Base-by-base conservation (phyloP, 2,888 invertebrate genomes). In the Rotaria magnacalcarata region DNA sequence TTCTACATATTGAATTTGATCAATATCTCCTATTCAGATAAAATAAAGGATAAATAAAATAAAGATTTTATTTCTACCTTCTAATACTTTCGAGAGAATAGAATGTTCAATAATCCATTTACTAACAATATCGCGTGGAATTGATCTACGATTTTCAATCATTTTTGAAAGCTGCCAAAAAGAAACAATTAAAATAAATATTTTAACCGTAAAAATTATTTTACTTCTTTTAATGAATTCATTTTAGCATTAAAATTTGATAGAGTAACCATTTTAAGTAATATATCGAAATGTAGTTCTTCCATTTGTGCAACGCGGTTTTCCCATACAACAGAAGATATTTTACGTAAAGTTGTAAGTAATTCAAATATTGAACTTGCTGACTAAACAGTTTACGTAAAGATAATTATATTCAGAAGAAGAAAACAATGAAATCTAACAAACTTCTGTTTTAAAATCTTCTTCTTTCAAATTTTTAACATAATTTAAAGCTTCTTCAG, bases 1-100 rank as follows among this genome's bases (percentile, higher is more conserved):
- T 88, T 92, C 92, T 88, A 92, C 92, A 89, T 92, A 92, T 88
- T 92, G 92, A 43, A 90, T 90, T 88, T 92, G 92, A 89, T 92
- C 92, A 87, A 92, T 89, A 87, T 90, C 91, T 86, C 90, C 90
- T 88, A 88, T 43, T 34, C n/a, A 24, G n/a, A 27, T 14, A 14
- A 90, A 90, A 21, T 27, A 84, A 43, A 47, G 84, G 24, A 58
- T 58, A n/a, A 60, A 8, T 16, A 54, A 54, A 21, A 54, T 54
- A 21, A 54, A 54, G 3, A 54, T 19, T 5, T 67, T 19, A 19
- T 34, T 34, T 4, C 19, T 19, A 88, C 90, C 90, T 89, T 92
- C 92, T n/a, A 92, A 89, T 56, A 92, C 92, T 86, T 92, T 90
- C 21, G 91, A 91, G n/a, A 92, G 88, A 11, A 92, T 90, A 88